Percentiles rank a stretch among this genome's conserved stretches.
Evolutionary conservation across 2,797 vertebrate species (phyloP).

Genomic region (Pangasius larnaudii): DNA sequence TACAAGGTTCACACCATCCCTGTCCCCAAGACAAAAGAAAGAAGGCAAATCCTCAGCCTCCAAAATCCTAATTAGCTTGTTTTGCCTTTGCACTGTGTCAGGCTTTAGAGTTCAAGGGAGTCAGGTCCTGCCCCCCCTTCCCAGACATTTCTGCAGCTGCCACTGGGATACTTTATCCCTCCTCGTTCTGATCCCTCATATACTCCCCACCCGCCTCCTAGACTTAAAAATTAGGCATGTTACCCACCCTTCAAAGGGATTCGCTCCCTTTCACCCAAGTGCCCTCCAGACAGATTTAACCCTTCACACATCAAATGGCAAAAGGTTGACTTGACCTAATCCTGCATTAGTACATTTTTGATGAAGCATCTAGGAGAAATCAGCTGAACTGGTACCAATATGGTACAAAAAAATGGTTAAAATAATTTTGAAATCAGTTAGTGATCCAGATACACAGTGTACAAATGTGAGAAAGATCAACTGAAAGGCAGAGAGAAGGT

Average conservation of each 20-base stretch:
- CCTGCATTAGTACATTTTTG: slow-evolving; percentile 10
- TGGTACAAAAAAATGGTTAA: not conserved
- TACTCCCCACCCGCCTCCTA: slow-evolving; percentile 10
- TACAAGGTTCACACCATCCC: slow-evolving; percentile 18
- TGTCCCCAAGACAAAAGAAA: slow-evolving; percentile 48
- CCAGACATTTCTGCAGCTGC: slow-evolving; percentile 58
- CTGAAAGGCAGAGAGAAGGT: not conserved
- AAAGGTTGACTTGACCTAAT: slow-evolving; percentile 30
- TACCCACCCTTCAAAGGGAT: slow-evolving; percentile 50
- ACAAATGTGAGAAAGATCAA: not conserved
- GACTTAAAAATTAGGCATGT: slow-evolving; percentile 47
- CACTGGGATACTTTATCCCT: slow-evolving; percentile 56
- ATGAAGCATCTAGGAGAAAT: not conserved
- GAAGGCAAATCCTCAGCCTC: slow-evolving; percentile 30
- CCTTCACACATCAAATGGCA: slow-evolving; percentile 39
- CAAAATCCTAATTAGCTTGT: slow-evolving; percentile 50
- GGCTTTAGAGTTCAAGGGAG: slow-evolving; percentile 53
- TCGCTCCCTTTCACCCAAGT: slow-evolving; percentile 32
- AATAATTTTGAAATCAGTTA: not conserved
- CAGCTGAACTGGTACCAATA: not conserved
- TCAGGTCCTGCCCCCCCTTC: slow-evolving; percentile 48
- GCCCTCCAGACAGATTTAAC: slow-evolving; percentile 49
- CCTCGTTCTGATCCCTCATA: slow-evolving; percentile 39
- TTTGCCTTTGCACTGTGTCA: slow-evolving; percentile 40
- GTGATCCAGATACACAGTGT: not conserved